Evolutionary conservation across 1,140 invertebrate species (phyloP), one percentile per base, ranked within the genome.

Genomic region (Diplogasteroides magnus): DNA sequence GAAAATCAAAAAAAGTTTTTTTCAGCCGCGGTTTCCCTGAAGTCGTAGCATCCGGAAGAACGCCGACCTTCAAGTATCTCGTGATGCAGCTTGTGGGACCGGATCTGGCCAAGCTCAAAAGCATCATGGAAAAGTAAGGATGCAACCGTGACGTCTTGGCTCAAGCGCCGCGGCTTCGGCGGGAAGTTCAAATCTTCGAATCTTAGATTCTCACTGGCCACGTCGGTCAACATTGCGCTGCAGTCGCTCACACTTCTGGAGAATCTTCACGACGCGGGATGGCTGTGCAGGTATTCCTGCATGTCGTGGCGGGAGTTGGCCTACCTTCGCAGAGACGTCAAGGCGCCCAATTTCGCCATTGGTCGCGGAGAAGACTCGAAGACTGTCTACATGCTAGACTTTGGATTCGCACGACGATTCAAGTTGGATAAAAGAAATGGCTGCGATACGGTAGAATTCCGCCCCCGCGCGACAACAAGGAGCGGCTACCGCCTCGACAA

Each of bases 301-400:
- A n/a, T n/a, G n/a, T n/a, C n/a, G n/a, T n/a, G n/a, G n/a, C n/a
- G n/a, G n/a, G n/a, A n/a, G n/a, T n/a, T n/a, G n/a, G n/a, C n/a
- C n/a, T n/a, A n/a, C n/a, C n/a, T n/a, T n/a, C n/a, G n/a, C 28
- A 66, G 76, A 6, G 76, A 77, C 48, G 73, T 77, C 13, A 77
- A 77, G 64, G 77, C 76, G 1, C 76, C 76, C 0, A 77, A 77
- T 48, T 78, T 77, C 31, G 75, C 77, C 19, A 73, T 77, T 48
- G 76, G 76, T 3, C 65, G 64, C 3, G 76, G 77, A 2, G 62
- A 62, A 14, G 31, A 76, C n/a, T 62, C 61, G 19, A 70, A 63
- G 0, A 68, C 69, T 25, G 67, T 77, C n/a, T 77, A 77, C 64
- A 77, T 77, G 75, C 64, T 77, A 11, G 76, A 77, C 61, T 77